phyloP scores from a whole-genome alignment of 2,113 vertebrate species.

The Hydrochoerus hydrochaeris region DNA sequence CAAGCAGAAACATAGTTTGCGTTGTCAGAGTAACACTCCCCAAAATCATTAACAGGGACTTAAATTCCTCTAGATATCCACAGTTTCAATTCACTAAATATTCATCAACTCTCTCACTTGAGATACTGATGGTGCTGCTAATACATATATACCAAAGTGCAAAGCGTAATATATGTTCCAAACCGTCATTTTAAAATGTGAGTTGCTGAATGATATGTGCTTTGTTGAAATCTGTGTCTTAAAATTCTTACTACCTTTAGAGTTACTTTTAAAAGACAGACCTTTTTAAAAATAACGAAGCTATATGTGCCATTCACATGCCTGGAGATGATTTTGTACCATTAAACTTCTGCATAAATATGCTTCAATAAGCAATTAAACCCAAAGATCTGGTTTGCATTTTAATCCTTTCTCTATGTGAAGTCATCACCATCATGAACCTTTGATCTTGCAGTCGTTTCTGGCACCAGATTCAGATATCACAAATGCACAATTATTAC shows the following conservation, averaged over 20 bases:
- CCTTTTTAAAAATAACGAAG: slow-evolving; percentile 54
- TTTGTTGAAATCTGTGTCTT: slow-evolving; percentile 63
- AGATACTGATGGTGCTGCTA: not conserved
- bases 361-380: slow-evolving; percentile 80
- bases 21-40: not conserved
- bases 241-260: slow-evolving; percentile 63
- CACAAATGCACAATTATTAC: slow-evolving; percentile 81
- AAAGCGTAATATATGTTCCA: slow-evolving; percentile 4
- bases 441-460: slow-evolving; percentile 83
- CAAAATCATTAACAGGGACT: slow-evolving; percentile 27
- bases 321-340: slow-evolving; percentile 77
- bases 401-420: slow-evolving; percentile 78
- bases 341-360: slow-evolving; percentile 81
- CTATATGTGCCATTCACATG: slow-evolving; percentile 68
- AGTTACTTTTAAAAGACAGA: slow-evolving; percentile 57
- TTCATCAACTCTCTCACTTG: slow-evolving; percentile 21
- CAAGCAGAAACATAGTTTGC: slow-evolving; percentile 53
- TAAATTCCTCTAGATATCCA: slow-evolving; percentile 13
- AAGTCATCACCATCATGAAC: slow-evolving; percentile 78
- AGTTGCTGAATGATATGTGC: slow-evolving; percentile 59
- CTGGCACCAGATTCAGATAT: slow-evolving; percentile 80
- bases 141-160: not conserved
- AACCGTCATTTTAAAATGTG: slow-evolving; percentile 36
- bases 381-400: slow-evolving; percentile 72
- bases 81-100: slow-evolving; percentile 27